These are phyloP conservation scores for Prunella strophiata DNA, from an alignment of 2,797 vertebrate species.

Conservation along the genomic window DNA sequence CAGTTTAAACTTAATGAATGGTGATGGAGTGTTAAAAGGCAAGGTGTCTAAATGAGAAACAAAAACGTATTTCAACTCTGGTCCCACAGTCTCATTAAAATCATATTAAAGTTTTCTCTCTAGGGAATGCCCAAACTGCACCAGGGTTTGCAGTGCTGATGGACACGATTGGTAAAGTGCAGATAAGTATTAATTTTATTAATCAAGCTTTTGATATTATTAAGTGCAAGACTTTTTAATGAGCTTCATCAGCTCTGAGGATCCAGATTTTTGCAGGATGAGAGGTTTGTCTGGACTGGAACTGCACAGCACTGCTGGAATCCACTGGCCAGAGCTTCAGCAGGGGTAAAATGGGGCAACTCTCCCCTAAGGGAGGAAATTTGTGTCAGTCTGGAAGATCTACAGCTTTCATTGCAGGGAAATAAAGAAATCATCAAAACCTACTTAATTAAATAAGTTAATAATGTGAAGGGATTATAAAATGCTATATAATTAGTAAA, in stretches of 20 bases:
- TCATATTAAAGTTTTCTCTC: neutral
- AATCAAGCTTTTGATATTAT: neutral
- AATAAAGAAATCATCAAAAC: neutral
- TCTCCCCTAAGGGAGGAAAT: neutral
- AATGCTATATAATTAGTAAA: neutral
- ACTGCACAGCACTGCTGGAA: neutral
- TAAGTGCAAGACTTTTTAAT: neutral
- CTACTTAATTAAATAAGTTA: neutral
- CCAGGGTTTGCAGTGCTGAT: neutral
- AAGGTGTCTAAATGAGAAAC: neutral
- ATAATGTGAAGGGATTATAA: neutral
- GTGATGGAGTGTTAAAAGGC: neutral
- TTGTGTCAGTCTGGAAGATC: neutral
- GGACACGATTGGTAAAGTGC: rapidly evolving
- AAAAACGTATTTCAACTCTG: neutral
- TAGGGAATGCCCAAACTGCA: neutral
- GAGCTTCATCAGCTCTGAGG: neutral
- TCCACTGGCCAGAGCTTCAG: neutral
- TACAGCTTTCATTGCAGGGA: neutral
- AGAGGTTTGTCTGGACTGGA: neutral
- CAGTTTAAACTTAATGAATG: neutral
- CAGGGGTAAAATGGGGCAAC: neutral
- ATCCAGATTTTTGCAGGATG: neutral
- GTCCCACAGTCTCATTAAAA: neutral
- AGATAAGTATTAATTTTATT: neutral